phyloP scores from a whole-genome alignment of 2,797 vertebrate genomes.

The Pogoniulus pusillus region DNA sequence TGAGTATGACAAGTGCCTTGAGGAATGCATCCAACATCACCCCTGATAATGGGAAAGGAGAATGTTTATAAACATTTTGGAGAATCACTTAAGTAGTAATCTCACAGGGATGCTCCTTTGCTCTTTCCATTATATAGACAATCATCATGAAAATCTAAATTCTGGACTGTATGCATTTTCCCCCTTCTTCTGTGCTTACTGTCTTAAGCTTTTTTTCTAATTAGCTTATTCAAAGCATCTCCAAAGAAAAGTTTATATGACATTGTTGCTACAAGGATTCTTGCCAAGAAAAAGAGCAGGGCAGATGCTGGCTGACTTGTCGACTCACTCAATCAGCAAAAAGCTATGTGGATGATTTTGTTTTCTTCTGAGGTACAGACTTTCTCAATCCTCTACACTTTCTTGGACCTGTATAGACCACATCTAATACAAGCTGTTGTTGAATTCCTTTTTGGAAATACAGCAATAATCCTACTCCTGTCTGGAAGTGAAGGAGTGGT shows the following conservation, averaged over 20 bases:
- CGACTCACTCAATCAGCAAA: constrained; percentile 17
- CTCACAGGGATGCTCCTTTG: background rate
- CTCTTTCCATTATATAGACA: background rate
- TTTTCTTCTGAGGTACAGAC: constrained; percentile 19
- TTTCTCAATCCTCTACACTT: background rate
- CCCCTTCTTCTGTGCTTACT: background rate
- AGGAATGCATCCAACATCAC: constrained; percentile 15
- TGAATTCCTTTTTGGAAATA: background rate
- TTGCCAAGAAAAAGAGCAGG: constrained; percentile 54
- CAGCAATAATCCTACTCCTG: background rate
- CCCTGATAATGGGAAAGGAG: background rate
- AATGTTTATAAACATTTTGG: constrained; percentile 24
- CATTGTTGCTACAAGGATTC: background rate
- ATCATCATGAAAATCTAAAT: background rate
- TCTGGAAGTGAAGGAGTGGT: background rate
- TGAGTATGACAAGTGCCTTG: background rate
- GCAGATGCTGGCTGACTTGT: constrained; percentile 16
- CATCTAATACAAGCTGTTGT: background rate
- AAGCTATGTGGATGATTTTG: background rate
- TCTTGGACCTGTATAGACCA: background rate
- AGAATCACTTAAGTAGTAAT: background rate
- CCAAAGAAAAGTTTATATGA: constrained; percentile 51
- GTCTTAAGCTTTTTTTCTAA: constrained; percentile 3
- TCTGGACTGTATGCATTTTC: background rate
- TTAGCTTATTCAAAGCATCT: constrained; percentile 36